These are phyloP conservation scores for Dendrolimus kikuchii DNA, from an alignment of 1,140 invertebrate species.

Conservation along the genomic window DNA sequence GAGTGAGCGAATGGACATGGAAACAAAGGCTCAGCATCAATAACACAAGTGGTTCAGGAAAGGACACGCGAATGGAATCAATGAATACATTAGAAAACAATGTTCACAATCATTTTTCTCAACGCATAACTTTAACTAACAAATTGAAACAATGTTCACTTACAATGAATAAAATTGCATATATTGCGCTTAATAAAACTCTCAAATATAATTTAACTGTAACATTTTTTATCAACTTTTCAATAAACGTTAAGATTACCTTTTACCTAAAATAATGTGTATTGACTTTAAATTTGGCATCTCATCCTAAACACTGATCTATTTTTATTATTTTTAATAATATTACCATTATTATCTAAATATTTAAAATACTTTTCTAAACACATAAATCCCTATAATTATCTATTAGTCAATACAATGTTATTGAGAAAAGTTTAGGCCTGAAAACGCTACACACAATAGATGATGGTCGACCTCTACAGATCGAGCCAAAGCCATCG, in stretches of 20 bases:
- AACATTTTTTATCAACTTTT: constrained; percentile 70
- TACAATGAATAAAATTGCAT: constrained; percentile 68
- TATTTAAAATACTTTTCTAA: constrained; percentile 72
- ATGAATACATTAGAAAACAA: constrained; percentile 51
- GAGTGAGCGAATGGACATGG: constrained; percentile 1
- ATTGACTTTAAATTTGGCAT: constrained; percentile 72
- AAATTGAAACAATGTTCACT: constrained; percentile 70
- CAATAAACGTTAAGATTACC: constrained; percentile 69
- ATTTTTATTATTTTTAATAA: constrained; percentile 49
- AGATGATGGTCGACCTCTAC: constrained; percentile 16
- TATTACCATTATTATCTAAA: constrained; percentile 57
- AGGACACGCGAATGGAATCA: constrained; percentile 2
- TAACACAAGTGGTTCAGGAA: constrained; percentile 18
- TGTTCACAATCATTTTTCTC: constrained; percentile 43
- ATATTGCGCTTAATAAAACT: constrained; percentile 70
- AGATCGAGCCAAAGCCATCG: constrained; percentile 38
- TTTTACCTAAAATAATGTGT: constrained; percentile 71
- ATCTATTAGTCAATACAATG: constrained; percentile 68
- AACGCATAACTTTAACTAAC: constrained; percentile 71
- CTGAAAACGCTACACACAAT: constrained; percentile 60
- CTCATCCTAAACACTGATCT: constrained; percentile 70
- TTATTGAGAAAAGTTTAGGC: constrained; percentile 62
- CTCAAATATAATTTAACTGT: constrained; percentile 72
- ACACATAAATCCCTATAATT: constrained; percentile 69
- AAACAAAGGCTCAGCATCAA: constrained; percentile 2